Conservation (phyloP, 2,113 vertebrate genomes). For the Tragulus kanchil region DNA sequence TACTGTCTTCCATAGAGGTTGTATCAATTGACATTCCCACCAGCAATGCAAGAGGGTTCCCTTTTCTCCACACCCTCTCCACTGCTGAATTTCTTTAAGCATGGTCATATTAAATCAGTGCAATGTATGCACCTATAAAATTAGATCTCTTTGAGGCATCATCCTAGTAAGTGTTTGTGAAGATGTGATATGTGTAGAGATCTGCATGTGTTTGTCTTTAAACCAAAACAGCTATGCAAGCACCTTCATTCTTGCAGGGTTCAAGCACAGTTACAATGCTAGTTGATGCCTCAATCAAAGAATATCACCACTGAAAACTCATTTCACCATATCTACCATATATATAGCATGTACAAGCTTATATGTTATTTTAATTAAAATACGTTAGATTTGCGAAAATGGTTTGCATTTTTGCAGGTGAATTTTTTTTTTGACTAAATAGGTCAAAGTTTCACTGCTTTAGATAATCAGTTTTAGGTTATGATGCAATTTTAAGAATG, state of each 20-base stretch:
- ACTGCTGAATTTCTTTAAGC: neutral
- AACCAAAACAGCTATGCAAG: neutral
- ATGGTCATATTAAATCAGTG: neutral
- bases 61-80: too few relatives aligned
- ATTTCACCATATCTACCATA: neutral
- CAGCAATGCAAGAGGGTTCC: too few relatives aligned
- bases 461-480: neutral
- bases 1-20: too few relatives aligned
- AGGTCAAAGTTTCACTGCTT: conserved; percentile 10
- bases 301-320: neutral
- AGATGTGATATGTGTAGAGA: conserved; percentile 29
- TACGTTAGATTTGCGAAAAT: neutral
- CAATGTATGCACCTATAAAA: neutral
- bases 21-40: too few relatives aligned
- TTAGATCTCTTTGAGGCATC: conserved; percentile 9
- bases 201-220: conserved; percentile 32
- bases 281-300: conserved; percentile 13
- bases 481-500: conserved; percentile 35
- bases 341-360: neutral
- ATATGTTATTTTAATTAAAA: conserved; percentile 16
- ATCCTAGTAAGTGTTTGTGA: conserved; percentile 2
- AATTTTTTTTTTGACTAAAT: conserved; percentile 38
- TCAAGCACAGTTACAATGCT: neutral
- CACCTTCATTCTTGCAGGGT: neutral
- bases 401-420: neutral